phyloP scores from a whole-genome alignment of 2,797 vertebrate genomes.

The Miichthys miiuy region DNA sequence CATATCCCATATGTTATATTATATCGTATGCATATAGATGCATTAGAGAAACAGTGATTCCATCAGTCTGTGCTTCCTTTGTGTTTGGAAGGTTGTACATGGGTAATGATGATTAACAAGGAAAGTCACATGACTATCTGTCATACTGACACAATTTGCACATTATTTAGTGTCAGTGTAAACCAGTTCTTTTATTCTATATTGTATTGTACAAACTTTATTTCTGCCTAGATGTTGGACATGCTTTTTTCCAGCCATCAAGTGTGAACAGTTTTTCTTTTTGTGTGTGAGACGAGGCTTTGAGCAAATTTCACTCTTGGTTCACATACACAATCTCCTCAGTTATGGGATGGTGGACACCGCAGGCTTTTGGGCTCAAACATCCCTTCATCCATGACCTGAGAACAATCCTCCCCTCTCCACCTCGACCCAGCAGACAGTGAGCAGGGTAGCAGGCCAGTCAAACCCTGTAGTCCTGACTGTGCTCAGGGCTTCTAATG shows the following conservation, averaged over 20 bases:
- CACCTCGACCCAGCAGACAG: slow-evolving; percentile 26
- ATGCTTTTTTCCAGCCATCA: not conserved
- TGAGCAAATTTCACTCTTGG: slow-evolving; percentile 40
- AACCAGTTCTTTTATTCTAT: not conserved
- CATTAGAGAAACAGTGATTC: not conserved
- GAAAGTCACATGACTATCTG: not conserved
- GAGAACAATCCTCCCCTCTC: slow-evolving; percentile 39
- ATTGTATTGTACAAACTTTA: not conserved
- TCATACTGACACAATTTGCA: slow-evolving; percentile 18
- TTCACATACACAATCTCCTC: slow-evolving; percentile 51
- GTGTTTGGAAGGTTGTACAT: not conserved
- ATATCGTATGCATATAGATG: not conserved
- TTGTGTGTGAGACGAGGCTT: slow-evolving; percentile 11
- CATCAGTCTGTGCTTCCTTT: not conserved
- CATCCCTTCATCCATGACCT: slow-evolving; percentile 57
- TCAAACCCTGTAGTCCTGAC: slow-evolving; percentile 15
- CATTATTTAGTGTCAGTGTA: not conserved
- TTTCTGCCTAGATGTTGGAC: slow-evolving; percentile 5
- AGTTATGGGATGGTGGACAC: slow-evolving; percentile 45
- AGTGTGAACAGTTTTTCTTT: slow-evolving; percentile 15
- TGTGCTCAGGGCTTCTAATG: slow-evolving; percentile 7
- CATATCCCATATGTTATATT: no score
- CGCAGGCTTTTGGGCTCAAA: slow-evolving; percentile 47
- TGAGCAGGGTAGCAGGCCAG: slow-evolving; percentile 10
- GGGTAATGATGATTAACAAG: slow-evolving; percentile 9